Base-by-base conservation (phyloP, 2,797 vertebrate species). In the Hypotaenidia okinawae region DNA sequence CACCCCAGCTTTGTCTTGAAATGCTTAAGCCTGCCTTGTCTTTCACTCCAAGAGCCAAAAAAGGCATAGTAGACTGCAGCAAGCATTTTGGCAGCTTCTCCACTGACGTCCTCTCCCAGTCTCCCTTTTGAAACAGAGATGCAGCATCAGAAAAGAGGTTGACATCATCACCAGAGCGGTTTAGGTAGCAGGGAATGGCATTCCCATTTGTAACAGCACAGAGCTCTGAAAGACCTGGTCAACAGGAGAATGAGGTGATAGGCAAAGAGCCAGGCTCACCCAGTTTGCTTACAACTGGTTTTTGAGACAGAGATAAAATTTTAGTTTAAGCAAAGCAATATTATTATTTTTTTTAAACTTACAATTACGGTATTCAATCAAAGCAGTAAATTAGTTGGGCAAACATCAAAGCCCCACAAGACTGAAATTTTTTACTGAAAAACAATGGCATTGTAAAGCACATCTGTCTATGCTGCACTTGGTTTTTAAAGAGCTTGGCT, bases 291-390 rank as follows among this genome's bases (percentile, higher is more conserved):
- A 51, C 39, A 54, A 32, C 13, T 51, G n/a, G 6, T 55, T 87
- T 93, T 82, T 78, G 28, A 80, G 73, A 91, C 8, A 45, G 41
- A 81, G 13, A 61, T 19, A 54, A 82, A 79, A 33, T n/a, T 87
- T 73, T 3, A 32, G n/a, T 51, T 94, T 78, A 90, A 93, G 90
- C 37, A 28, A 94, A 96, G 59, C 49, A 12, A 85, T 47, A 82
- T 90, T 39, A 51, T 85, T 67, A n/a, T 52, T 47, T 47, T 47
- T 72, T 80, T 81, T 55, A 83, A 89, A 52, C 16, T 80, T 11
- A 25, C 27, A 73, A 87, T 92, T 89, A 87, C 58, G 22, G 13
- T 3, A 13, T 33, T 63, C 33, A 67, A 21, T 63, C 72, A 78
- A 92, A 90, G 51, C 43, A 93, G 57, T 62, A 73, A 83, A 92